Conservation (phyloP, 2,113 vertebrate species). For the Sakesphorus luctuosus region DNA sequence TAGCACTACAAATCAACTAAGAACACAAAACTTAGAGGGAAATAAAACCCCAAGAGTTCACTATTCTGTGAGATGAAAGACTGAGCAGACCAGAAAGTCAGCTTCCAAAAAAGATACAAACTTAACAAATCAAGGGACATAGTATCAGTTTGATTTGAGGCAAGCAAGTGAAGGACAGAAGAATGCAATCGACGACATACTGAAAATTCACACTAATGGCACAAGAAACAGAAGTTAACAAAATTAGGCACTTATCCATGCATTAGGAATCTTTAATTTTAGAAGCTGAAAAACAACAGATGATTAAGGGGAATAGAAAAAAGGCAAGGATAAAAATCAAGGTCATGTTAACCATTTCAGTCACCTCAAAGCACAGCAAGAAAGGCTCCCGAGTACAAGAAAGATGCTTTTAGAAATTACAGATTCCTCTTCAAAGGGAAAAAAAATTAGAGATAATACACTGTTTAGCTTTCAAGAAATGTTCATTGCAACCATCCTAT, state of each 20-base stretch:
- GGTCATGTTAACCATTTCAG: not conserved
- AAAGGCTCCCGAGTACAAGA: not conserved
- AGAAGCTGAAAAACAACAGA: not conserved
- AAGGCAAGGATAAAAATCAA: not conserved
- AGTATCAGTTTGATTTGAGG: not conserved
- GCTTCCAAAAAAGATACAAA: not conserved
- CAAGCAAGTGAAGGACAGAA: not conserved
- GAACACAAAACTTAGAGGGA: not conserved
- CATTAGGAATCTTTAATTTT: not conserved
- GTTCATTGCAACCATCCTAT: not conserved
- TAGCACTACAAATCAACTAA: not conserved
- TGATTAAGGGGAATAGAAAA: not conserved
- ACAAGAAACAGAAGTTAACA: not conserved
- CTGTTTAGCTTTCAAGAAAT: not conserved
- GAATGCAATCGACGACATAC: accelerated
- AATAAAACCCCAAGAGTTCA: not conserved
- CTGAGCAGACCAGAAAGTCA: not conserved
- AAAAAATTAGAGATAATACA: not conserved
- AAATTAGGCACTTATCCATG: not conserved
- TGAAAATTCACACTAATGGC: not conserved
- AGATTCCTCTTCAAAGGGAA: not conserved
- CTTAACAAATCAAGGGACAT: not conserved
- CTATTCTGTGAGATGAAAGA: not conserved
- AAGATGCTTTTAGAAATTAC: not conserved
- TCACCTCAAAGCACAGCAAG: not conserved